Evolutionary conservation across 2,888 invertebrate species (phyloP), one percentile per base, ranked within the genome.

Genomic region (Aleiodes leptofemur): DNA sequence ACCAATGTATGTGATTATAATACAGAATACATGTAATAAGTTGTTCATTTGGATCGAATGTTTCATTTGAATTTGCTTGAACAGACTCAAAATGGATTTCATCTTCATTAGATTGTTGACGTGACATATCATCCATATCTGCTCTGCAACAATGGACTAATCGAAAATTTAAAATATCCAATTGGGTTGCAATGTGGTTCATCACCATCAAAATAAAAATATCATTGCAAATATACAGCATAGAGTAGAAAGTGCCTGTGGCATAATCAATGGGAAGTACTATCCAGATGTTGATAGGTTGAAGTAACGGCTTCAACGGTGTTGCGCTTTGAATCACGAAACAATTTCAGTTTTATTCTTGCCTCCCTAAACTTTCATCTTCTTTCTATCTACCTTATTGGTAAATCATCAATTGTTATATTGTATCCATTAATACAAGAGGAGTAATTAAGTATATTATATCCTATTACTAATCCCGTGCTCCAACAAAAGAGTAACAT

Each of bases 21-120:
- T 61, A 43, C 14, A 9, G 61, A 61, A 61, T 61, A 43, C 61
- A 61, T 9, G 13, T 61, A 8, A 61, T 61, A 14, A 61, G 43
- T 38, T 38, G 16, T 7, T 61, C 9, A 61, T 61, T 38, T 7
- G 43, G 4, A 9, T 61, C 7, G 14, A 61, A 38, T 34, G 14
- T 61, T 9, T 14, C 38, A 4, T 2, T 11, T 13, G 38, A 61
- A 43, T 61, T 38, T 14, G 14, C 16, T 13, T 8, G 31, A 7
- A 23, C 3, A 31, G 9, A 56, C 16, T 14, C 34, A 43, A 38
- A 61, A 61, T 61, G 9, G n/a, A 43, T 43, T 9, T 9, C 23
- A 31, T 3, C 9, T n/a, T 34, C 11, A 14, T 11, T 9, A 11
- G 1, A 13, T 23, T n/a, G 34, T 59, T 59, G 4, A 31, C 3